A percentile compares a stretch with the other conserved stretches of the same genome.
Evolutionary conservation across 2,113 vertebrate species (phyloP).

Genomic region (Pelecanus crispus): DNA sequence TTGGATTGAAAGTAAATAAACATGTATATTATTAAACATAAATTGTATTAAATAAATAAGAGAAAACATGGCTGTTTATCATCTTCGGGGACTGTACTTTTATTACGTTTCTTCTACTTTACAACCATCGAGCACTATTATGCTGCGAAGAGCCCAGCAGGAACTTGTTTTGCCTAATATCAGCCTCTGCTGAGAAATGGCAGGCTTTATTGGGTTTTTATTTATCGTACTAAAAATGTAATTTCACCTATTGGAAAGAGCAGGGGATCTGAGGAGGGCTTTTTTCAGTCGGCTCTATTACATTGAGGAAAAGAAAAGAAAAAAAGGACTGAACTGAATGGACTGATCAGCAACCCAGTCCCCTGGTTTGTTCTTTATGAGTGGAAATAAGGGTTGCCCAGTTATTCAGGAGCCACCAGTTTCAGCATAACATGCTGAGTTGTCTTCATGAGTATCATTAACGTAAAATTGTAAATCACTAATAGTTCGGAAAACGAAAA

Average conservation of each 20-base stretch:
- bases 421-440: neutral
- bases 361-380: neutral
- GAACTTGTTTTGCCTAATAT: neutral
- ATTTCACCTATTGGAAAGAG: neutral
- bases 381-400: neutral
- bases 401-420: neutral
- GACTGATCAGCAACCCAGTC: neutral
- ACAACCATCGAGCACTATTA: neutral
- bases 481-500: neutral
- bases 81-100: neutral
- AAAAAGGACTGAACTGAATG: neutral
- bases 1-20: neutral
- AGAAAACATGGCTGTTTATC: neutral
- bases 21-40: neutral
- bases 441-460: neutral
- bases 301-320: neutral
- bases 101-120: neutral
- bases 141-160: neutral
- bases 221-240: neutral
- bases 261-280: neutral
- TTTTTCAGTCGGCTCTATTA: neutral
- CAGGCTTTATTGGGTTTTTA: neutral
- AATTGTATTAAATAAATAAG: neutral
- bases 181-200: neutral
- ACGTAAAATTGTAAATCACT: neutral